Percentiles rank a stretch among this genome's conserved stretches.
These are phyloP conservation scores for Laothoe populi DNA, from an alignment of 2,888 invertebrate species.

Conservation along the genomic window DNA sequence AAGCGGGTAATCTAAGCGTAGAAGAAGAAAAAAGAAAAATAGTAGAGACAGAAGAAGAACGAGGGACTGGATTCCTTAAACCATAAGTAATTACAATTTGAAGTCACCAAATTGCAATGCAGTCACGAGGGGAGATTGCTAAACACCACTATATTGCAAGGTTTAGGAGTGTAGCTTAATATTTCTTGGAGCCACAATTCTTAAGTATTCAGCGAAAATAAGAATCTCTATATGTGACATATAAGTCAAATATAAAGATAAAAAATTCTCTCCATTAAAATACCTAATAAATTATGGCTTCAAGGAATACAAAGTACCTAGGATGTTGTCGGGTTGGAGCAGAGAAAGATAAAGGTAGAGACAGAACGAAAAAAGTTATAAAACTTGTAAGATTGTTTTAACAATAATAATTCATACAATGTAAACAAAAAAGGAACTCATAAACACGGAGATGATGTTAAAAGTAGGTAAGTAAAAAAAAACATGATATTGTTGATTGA, in stretches of 20 bases:
- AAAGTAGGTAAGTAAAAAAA: neutral
- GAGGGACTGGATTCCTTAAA: conserved; percentile 83
- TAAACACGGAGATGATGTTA: neutral
- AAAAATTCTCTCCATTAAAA: conserved; percentile 45
- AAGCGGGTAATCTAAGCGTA: conserved; percentile 46
- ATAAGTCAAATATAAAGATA: conserved; percentile 68
- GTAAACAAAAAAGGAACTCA: neutral
- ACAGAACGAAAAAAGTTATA: neutral
- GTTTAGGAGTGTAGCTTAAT: conserved; percentile 31
- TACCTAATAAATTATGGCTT: conserved; percentile 48
- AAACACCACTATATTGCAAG: conserved; percentile 71
- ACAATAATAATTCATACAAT: neutral
- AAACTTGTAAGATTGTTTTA: neutral
- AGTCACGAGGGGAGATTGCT: conserved; percentile 85
- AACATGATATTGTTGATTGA: neutral
- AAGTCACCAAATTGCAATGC: conserved; percentile 85
- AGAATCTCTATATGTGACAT: conserved; percentile 68
- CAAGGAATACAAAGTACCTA: conserved; percentile 58
- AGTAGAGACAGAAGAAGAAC: conserved; percentile 73
- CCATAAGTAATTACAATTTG: conserved; percentile 84
- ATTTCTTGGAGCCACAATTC: conserved; percentile 18
- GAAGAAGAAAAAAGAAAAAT: conserved; percentile 47
- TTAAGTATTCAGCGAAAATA: conserved; percentile 47
- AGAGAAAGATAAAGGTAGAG: conserved; percentile 11
- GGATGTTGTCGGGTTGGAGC: conserved; percentile 10